A percentile compares a stretch with the other conserved stretches of the same genome.
These are phyloP conservation scores for Scaptomyza cyrtandrae DNA, from an alignment of 2,888 invertebrate species.

Conservation along the genomic window DNA sequence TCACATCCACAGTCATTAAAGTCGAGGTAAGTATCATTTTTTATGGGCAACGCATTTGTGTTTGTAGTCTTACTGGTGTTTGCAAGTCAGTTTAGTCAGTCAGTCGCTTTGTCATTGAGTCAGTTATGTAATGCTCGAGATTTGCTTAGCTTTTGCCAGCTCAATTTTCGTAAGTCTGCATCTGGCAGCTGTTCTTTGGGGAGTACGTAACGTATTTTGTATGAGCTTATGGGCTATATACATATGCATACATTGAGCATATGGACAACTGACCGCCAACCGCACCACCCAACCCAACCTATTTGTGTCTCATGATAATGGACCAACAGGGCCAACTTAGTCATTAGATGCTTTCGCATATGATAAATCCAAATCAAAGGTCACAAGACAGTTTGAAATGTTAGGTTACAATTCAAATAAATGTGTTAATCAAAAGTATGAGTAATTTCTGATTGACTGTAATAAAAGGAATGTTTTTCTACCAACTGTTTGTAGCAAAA, in stretches of 20 bases:
- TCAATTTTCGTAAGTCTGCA: constrained; percentile 65
- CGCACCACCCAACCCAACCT: not conserved
- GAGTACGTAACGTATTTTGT: constrained; percentile 47
- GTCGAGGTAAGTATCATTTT: constrained; percentile 76
- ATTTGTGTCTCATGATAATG: constrained; percentile 14
- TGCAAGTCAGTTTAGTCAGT: constrained; percentile 67
- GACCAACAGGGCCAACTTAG: not conserved
- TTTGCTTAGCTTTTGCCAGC: constrained; percentile 73
- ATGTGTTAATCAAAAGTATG: not conserved
- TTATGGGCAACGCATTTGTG: constrained; percentile 58
- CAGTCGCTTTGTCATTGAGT: constrained; percentile 57
- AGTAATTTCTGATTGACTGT: not conserved
- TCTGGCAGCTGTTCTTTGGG: constrained; percentile 39
- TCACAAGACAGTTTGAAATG: not conserved
- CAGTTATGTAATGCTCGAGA: constrained; percentile 72
- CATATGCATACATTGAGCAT: constrained; percentile 8
- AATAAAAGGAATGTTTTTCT: not conserved
- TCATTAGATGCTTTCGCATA: constrained; percentile 9
- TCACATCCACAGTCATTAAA: constrained; percentile 71
- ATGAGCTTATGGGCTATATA: constrained; percentile 43
- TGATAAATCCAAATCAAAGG: constrained; percentile 6
- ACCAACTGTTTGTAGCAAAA: not conserved
- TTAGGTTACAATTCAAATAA: not conserved
- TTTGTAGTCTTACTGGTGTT: constrained; percentile 36
- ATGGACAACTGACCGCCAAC: constrained; percentile 25